phyloP scores from a whole-genome alignment of 2,113 vertebrate species.

The Hemicordylus capensis region DNA sequence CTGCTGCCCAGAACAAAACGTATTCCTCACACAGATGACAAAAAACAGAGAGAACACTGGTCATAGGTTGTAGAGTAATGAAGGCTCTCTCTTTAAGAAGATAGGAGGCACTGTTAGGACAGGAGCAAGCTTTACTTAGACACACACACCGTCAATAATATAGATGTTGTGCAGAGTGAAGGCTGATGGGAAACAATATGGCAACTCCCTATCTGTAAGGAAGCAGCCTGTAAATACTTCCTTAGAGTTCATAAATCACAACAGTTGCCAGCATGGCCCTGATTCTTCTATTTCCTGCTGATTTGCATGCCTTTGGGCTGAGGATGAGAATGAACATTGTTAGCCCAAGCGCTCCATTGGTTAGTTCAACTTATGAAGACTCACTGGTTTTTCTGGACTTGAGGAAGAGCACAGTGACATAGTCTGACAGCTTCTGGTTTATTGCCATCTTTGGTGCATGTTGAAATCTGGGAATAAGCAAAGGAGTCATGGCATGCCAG shows the following conservation, averaged over 20 bases:
- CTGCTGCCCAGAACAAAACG: too few relatives aligned
- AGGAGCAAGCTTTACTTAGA: neutral
- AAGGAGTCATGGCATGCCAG: neutral
- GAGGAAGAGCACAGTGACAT: neutral
- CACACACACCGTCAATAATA: neutral
- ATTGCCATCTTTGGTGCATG: neutral
- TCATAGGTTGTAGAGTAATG: too few relatives aligned
- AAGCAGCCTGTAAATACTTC: neutral
- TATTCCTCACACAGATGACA: too few relatives aligned
- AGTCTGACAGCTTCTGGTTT: neutral
- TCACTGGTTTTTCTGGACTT: neutral
- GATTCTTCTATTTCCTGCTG: too few relatives aligned
- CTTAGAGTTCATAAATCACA: neutral
- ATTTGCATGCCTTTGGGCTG: neutral
- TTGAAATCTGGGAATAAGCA: slow-evolving; percentile 5
- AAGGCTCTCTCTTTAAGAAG: neutral
- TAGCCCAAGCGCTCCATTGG: neutral
- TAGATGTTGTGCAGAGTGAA: neutral
- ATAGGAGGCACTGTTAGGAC: neutral
- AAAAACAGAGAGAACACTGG: too few relatives aligned
- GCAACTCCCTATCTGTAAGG: neutral
- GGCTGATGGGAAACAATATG: neutral
- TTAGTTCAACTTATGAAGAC: neutral
- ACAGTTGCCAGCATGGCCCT: neutral
- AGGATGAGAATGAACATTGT: neutral